phyloP scores from a whole-genome alignment of 2,888 invertebrate genomes.

The Cetonia aurata region DNA sequence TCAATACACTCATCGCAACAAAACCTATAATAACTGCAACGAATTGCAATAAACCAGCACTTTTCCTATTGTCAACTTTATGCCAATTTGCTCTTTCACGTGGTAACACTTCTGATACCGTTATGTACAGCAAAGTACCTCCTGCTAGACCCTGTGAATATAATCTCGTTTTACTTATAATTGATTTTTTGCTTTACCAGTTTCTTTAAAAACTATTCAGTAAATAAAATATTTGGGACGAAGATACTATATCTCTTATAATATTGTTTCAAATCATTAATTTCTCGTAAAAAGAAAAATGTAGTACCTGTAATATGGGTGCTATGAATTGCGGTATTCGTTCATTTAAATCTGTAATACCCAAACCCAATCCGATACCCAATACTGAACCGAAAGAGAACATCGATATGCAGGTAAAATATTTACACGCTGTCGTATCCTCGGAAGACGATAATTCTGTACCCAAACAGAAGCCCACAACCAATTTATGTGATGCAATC shows the following conservation, averaged over 20 bases:
- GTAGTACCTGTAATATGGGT: conserved; percentile 74
- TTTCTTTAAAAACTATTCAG: too few species aligned
- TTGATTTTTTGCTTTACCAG: too few species aligned
- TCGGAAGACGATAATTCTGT: conserved; percentile 72
- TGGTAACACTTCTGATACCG: conserved; percentile 82
- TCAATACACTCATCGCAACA: conserved; percentile 73
- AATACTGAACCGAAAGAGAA: conserved; percentile 78
- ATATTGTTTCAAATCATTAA: too few species aligned
- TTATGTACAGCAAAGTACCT: conserved; percentile 82
- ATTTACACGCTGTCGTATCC: conserved; percentile 63
- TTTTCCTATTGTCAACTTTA: conserved; percentile 67
- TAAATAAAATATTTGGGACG: too few species aligned
- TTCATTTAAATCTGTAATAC: conserved; percentile 69
- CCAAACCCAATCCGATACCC: conserved; percentile 78
- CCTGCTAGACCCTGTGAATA: conserved; percentile 76
- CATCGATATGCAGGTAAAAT: conserved; percentile 72
- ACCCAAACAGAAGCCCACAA: conserved; percentile 86
- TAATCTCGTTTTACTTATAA: too few species aligned
- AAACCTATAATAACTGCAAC: conserved; percentile 74
- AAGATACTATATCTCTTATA: too few species aligned
- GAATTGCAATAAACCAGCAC: conserved; percentile 76
- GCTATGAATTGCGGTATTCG: conserved; percentile 68
- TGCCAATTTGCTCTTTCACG: conserved; percentile 83
- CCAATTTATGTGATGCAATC: conserved; percentile 84
- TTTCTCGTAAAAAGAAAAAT: conserved; percentile 1